A percentile compares a stretch with the other conserved stretches of the same genome.
Conservation (phyloP, 2,888 invertebrate species). For the Drosophila neotestacea region DNA sequence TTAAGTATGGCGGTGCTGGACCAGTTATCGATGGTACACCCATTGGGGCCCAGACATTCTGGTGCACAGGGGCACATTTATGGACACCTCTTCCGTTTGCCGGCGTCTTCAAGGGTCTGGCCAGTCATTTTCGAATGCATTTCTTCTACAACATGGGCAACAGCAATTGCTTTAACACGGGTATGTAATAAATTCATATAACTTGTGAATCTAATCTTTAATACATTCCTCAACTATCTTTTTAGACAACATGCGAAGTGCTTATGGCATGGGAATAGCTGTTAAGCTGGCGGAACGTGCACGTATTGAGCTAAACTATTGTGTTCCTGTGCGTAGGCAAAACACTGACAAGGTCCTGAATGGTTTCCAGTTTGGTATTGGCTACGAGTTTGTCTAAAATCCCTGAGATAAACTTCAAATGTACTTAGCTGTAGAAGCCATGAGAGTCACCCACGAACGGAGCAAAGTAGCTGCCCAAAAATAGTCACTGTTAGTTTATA, state of each 20-base stretch:
- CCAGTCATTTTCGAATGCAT: slow-evolving; percentile 94
- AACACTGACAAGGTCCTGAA: slow-evolving; percentile 88
- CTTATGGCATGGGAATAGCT: slow-evolving; percentile 94
- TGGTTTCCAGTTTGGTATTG: slow-evolving; percentile 94
- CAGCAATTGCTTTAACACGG: slow-evolving; percentile 86
- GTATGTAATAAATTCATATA: slow-evolving; percentile 49
- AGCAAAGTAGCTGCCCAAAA: slow-evolving; percentile 21
- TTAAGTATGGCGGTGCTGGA: slow-evolving; percentile 94
- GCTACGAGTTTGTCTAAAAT: slow-evolving; percentile 90
- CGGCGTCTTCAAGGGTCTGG: slow-evolving; percentile 91
- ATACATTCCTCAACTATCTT: slow-evolving; percentile 80
- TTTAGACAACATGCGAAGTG: slow-evolving; percentile 88
- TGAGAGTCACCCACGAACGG: slow-evolving; percentile 43
- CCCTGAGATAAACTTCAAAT: background rate
- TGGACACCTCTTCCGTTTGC: slow-evolving; percentile 96
- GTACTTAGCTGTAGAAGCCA: slow-evolving; percentile 53
- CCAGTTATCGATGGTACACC: slow-evolving; percentile 92
- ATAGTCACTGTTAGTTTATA: slow-evolving; percentile 37
- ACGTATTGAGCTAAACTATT: slow-evolving; percentile 98
- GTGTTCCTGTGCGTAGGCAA: slow-evolving; percentile 90
- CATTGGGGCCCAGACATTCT: slow-evolving; percentile 92
- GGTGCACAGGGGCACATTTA: slow-evolving; percentile 94
- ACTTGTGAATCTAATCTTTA: background rate
- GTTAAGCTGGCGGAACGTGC: slow-evolving; percentile 93
- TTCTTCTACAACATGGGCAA: slow-evolving; percentile 96